Conservation (phyloP, 1,140 invertebrate genomes). For the Drosophila arawakana region DNA sequence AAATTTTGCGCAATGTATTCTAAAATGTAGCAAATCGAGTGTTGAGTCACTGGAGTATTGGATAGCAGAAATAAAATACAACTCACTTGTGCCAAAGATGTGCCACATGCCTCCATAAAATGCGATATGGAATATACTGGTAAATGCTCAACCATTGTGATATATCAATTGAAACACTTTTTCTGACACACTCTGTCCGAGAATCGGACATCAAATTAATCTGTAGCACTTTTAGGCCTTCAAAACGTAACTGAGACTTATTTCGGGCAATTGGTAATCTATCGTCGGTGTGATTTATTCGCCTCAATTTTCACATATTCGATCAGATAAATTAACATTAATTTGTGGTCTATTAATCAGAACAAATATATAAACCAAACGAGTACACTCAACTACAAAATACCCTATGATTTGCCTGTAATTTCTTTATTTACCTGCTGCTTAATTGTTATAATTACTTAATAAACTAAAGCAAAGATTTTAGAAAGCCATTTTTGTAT, state of each 20-base stretch:
- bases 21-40: neutral
- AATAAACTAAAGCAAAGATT: neutral
- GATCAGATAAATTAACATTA: conserved; percentile 62
- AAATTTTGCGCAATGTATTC: neutral
- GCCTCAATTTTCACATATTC: conserved; percentile 27
- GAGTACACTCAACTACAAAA: neutral
- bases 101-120: conserved; percentile 55
- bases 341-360: conserved; percentile 35
- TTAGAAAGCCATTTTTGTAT: neutral
- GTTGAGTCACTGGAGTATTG: conserved; percentile 29
- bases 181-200: conserved; percentile 13
- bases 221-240: conserved; percentile 37
- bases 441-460: neutral
- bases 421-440: neutral
- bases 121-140: conserved; percentile 77
- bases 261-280: conserved; percentile 28
- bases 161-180: conserved; percentile 14
- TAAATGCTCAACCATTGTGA: conserved; percentile 58
- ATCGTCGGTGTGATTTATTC: conserved; percentile 24
- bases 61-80: conserved; percentile 10
- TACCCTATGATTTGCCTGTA: conserved; percentile 7
- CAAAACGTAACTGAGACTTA: conserved; percentile 25
- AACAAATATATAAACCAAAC: conserved; percentile 9
- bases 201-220: conserved; percentile 50
- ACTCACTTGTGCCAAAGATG: conserved; percentile 51